Base-by-base conservation (phyloP, 1,140 invertebrate species). In the Procambarus virginalis region DNA sequence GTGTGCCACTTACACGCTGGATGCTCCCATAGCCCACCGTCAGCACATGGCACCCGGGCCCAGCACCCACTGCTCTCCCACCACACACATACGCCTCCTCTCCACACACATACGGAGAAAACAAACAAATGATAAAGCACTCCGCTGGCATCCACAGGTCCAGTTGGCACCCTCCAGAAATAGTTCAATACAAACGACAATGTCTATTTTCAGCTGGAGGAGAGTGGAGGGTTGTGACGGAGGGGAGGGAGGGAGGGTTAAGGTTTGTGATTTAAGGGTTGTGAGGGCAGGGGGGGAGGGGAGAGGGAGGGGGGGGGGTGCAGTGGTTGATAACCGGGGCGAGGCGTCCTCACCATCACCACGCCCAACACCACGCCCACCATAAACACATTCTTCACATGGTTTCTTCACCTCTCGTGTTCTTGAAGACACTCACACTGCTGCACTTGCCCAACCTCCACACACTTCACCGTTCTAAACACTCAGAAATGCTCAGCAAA, bases 141-240 rank as follows among this genome's bases (percentile, higher is more conserved):
- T 2, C n/a, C 17, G 45, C 68, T 84, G 45, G 82, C 82, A 68
- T 84, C 82, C 82, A 84, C 82, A 34, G 68, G 68, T 20, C 60
- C 60, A 64, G 60, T 84, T 84, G 82, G 82, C 82, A 49, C 82
- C 17, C 60, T 73, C 82, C 68, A 70, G 20, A 64, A 83, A 83
- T 68, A 68, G 34, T 34, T 68, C 60, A 60, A 73, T 75, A 84
- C 82, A 73, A 73, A 73, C 48, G 82, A 84, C 64, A 84, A 46
- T 70, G 14, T 68, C 68, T 84, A 84, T 84, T 84, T 84, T 84
- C 20, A 80, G 78, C 77, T 5, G n/a, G 22, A 22, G 49, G 12
- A 55, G 49, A 55, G 78, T 8, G 22, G 10, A 58, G n/a, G 3
- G 68, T 73, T 73, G 68, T 34, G 34, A 34, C 34, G 34, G 34